A percentile compares a stretch with the other conserved stretches of the same genome.
These are phyloP conservation scores for Gymnorhina tibicen DNA, from an alignment of 2,113 vertebrate species.

Conservation along the genomic window DNA sequence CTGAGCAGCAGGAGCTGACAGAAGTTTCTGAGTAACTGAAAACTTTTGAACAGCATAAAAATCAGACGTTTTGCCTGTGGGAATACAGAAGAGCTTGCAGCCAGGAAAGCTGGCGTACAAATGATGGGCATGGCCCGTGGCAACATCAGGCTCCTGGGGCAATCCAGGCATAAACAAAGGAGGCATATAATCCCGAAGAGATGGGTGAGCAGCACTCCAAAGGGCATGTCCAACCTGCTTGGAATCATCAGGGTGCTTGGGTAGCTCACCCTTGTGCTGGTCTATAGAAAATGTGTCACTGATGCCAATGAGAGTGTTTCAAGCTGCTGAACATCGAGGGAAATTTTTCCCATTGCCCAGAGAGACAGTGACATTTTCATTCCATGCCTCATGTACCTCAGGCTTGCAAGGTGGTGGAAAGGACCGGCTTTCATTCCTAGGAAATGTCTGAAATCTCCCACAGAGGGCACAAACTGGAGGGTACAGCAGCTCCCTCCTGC, in stretches of 20 bases:
- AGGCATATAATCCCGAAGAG: background rate
- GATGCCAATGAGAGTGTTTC: background rate
- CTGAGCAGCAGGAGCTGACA: background rate
- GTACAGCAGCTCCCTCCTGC: background rate
- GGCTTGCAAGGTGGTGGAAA: background rate
- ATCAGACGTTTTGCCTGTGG: background rate
- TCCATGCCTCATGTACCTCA: background rate
- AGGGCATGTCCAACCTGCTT: background rate
- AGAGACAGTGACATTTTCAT: background rate
- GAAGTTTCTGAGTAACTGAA: background rate
- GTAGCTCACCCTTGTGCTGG: background rate
- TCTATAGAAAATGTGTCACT: background rate
- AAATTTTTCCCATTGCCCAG: background rate
- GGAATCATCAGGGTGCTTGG: background rate
- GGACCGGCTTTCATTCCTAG: background rate
- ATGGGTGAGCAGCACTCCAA: background rate
- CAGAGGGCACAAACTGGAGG: background rate
- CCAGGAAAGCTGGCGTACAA: background rate
- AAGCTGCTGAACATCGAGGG: background rate
- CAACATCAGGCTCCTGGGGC: background rate
- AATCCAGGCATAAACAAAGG: background rate
- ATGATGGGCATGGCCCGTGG: rapidly evolving
- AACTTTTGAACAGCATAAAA: background rate
- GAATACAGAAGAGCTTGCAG: background rate
- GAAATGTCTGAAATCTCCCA: background rate